A percentile compares a stretch with the other conserved stretches of the same genome.
phyloP scores from a whole-genome alignment of 2,888 invertebrate genomes.

The Dynastes tityus region DNA sequence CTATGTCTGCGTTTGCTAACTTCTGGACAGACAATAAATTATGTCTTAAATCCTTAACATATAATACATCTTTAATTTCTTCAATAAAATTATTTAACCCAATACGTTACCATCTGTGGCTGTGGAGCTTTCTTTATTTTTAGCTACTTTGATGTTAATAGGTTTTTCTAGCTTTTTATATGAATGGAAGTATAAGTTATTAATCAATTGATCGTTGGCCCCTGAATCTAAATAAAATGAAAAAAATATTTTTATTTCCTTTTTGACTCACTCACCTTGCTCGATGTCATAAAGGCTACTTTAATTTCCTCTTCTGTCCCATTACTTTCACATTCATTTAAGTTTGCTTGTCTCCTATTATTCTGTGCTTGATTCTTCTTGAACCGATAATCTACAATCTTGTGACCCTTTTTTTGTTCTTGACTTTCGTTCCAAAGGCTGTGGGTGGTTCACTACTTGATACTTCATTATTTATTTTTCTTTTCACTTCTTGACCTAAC shows the following conservation, averaged over 20 bases:
- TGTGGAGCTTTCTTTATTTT: background rate
- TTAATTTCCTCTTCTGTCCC: constrained; percentile 1
- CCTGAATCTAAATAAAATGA: constrained; percentile 9
- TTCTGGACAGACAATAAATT: background rate
- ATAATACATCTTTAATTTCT: constrained; percentile 5
- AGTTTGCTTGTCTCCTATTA: background rate
- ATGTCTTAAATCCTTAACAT: background rate
- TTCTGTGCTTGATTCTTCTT: background rate
- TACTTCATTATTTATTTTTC: background rate
- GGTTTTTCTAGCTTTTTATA: background rate
- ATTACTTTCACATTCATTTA: background rate
- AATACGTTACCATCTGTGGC: background rate
- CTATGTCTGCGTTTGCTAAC: background rate
- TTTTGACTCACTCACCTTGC: background rate
- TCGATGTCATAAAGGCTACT: constrained; percentile 8
- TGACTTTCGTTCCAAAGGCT: background rate
- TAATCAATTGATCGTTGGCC: background rate
- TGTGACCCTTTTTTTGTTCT: background rate
- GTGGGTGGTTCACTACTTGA: background rate
- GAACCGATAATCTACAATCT: background rate
- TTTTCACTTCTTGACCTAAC: constrained; percentile 37
- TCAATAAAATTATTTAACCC: background rate
- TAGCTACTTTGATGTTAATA: background rate
- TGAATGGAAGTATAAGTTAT: background rate
- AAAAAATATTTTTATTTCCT: background rate